phyloP scores from a whole-genome alignment of 2,113 vertebrate genomes.

The Irena cyanogastra region DNA sequence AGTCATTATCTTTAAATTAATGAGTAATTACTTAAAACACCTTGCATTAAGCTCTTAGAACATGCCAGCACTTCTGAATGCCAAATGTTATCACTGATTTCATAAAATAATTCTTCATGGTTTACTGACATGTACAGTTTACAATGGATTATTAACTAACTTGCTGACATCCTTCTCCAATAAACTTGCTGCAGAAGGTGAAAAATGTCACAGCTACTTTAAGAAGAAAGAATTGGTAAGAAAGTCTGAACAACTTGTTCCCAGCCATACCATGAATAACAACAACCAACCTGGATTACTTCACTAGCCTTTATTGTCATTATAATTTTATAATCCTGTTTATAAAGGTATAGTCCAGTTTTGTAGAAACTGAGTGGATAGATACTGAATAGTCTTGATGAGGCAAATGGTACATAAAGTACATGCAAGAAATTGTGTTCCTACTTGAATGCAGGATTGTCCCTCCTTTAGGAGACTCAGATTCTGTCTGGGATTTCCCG shows the following conservation, averaged over 20 bases:
- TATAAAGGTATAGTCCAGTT: background rate
- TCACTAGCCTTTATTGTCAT: too few relatives aligned
- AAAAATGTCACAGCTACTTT: background rate
- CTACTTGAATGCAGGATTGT: background rate
- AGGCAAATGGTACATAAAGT: background rate
- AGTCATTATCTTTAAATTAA: background rate
- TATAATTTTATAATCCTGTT: background rate
- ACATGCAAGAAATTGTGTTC: background rate
- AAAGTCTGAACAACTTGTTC: background rate
- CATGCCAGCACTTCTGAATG: background rate
- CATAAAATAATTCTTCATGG: background rate
- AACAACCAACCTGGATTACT: background rate
- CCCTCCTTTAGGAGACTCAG: background rate
- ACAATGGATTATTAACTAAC: background rate
- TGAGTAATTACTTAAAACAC: conserved; percentile 1
- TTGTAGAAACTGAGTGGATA: background rate
- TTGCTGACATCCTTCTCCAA: background rate
- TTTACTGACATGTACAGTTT: background rate
- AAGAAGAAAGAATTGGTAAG: background rate
- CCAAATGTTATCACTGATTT: background rate
- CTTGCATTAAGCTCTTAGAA: background rate
- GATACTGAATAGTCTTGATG: background rate
- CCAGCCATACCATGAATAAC: background rate
- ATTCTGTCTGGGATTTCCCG: background rate
- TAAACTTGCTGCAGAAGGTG: background rate